phyloP scores from a whole-genome alignment of 2,113 vertebrate species.

The Poicephalus gulielmi region DNA sequence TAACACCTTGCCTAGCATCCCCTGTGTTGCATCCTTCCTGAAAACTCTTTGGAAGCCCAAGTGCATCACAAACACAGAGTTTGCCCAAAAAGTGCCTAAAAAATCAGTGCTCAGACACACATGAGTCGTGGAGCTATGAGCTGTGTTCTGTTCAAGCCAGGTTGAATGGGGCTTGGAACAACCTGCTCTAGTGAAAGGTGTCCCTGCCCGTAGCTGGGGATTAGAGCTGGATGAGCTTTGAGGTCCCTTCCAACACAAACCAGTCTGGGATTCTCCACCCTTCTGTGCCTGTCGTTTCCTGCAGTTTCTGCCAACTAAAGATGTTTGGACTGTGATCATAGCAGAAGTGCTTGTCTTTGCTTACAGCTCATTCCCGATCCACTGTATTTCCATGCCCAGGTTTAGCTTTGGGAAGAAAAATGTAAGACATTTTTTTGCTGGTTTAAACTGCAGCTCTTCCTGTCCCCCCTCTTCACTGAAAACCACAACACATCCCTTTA shows the following conservation, averaged over 20 bases:
- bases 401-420: not conserved
- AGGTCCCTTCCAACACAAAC: not conserved
- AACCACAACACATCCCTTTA: not conserved
- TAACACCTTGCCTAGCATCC: not conserved
- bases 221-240: not conserved
- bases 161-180: not conserved
- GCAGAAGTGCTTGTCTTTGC: not conserved
- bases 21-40: not conserved
- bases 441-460: not conserved
- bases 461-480: not conserved
- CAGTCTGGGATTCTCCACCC: not conserved
- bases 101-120: not conserved
- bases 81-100: not conserved
- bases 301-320: not conserved
- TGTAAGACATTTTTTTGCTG: not conserved
- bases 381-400: rapidly evolving
- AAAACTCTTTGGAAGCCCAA: not conserved
- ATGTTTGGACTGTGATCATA: too few species aligned
- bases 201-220: too few species aligned
- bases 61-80: rapidly evolving
- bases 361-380: not conserved
- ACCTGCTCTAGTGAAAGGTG: not conserved
- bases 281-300: not conserved
- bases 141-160: not conserved
- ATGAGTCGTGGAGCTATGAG: not conserved